These are phyloP conservation scores for Cynopterus sphinx DNA, from an alignment of 2,797 vertebrate species.

Conservation along the genomic window DNA sequence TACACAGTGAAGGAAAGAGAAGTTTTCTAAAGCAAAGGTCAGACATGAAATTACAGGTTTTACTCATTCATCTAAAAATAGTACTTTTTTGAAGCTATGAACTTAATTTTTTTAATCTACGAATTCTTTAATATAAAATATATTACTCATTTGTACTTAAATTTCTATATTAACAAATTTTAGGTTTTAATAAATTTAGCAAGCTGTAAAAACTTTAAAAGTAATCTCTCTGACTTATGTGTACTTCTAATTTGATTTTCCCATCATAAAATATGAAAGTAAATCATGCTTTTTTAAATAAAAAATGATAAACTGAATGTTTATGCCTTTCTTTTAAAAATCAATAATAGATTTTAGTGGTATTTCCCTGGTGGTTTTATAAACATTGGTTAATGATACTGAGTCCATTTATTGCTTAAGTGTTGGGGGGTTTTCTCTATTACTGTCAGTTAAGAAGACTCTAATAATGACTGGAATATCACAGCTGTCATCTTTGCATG, in stretches of 20 bases:
- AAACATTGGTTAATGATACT: neutral
- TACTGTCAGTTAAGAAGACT: neutral
- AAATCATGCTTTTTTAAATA: conserved; percentile 13
- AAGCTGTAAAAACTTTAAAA: conserved; percentile 31
- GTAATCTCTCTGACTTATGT: neutral
- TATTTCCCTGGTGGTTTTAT: neutral
- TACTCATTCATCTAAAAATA: conserved; percentile 89
- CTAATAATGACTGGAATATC: neutral
- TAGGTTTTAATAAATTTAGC: conserved; percentile 54
- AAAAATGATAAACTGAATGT: neutral
- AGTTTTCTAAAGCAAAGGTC: conserved; percentile 88
- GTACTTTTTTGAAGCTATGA: conserved; percentile 67
- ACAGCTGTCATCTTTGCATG: neutral
- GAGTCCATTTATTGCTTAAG: neutral
- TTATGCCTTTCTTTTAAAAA: neutral
- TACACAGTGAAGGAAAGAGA: conserved; percentile 90
- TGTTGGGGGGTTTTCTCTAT: neutral
- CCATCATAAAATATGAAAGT: conserved; percentile 40
- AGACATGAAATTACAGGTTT: conserved; percentile 88
- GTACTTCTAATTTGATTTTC: conserved; percentile 41
- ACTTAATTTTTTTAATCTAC: conserved; percentile 63
- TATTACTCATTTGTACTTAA: conserved; percentile 40
- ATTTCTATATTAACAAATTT: conserved; percentile 33
- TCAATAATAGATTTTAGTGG: neutral
- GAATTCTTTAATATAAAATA: conserved; percentile 53